Percentiles rank a stretch among this genome's conserved stretches.
Conservation (phyloP, 2,113 vertebrate genomes). For the Todiramphus chloris region DNA sequence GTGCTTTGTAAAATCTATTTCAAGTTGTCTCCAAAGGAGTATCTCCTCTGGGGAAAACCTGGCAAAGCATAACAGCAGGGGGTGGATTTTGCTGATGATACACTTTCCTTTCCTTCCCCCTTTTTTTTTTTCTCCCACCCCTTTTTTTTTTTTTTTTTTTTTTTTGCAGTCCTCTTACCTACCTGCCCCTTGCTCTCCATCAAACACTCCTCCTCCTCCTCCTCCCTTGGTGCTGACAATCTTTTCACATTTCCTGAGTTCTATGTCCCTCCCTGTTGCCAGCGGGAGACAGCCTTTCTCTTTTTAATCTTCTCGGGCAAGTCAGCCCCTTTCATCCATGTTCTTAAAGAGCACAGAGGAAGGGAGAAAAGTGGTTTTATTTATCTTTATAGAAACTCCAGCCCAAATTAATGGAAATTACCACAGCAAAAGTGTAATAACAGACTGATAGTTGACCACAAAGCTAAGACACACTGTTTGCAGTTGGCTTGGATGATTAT, state of each 20-base stretch:
- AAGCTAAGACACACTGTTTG: not conserved
- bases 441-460: not conserved
- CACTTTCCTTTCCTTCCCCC: not conserved
- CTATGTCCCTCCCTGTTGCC: not conserved
- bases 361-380: not conserved
- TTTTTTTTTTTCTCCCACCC: not conserved
- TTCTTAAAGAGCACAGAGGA: not conserved
- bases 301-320: not conserved
- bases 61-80: not conserved
- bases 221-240: not conserved
- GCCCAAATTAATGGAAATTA: not conserved
- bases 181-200: not conserved
- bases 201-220: not conserved
- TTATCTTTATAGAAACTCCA: not conserved
- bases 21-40: not conserved
- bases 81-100: not conserved
- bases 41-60: not conserved
- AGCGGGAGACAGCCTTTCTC: not conserved
- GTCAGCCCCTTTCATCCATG: not conserved
- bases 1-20: not conserved
- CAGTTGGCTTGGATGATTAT: not conserved
- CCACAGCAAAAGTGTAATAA: not conserved
- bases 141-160: not conserved
- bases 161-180: not conserved
- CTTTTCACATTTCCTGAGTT: not conserved